phyloP scores from a whole-genome alignment of 2,888 invertebrate genomes.

The Bellardia pandia region DNA sequence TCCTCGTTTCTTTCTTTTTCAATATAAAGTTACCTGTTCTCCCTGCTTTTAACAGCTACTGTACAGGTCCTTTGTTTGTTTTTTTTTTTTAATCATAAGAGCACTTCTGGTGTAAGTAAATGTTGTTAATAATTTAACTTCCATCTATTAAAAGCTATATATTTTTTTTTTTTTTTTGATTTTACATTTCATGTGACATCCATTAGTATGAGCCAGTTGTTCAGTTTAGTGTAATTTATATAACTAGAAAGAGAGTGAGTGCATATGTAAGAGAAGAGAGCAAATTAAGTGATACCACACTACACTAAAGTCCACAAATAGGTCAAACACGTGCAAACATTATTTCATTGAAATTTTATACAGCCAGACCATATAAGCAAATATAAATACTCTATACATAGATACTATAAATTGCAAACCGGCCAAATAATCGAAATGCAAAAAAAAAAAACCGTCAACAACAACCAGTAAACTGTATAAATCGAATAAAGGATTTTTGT shows the following conservation, averaged over 20 bases:
- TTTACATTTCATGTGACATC: conserved; percentile 18
- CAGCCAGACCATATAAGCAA: conserved; percentile 16
- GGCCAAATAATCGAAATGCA: not conserved
- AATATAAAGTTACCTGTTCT: not conserved
- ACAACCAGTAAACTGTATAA: not conserved
- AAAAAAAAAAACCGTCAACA: not conserved
- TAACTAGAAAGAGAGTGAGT: not conserved
- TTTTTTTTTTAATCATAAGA: not conserved
- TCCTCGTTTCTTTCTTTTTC: not conserved
- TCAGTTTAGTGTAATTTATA: conserved; percentile 16
- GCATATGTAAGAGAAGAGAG: conserved; percentile 9
- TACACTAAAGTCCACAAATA: conserved; percentile 60
- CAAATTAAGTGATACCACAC: not conserved
- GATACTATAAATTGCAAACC: not conserved
- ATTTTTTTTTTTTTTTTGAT: not conserved
- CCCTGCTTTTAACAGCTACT: not conserved
- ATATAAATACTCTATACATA: not conserved
- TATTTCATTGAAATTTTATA: conserved; percentile 33
- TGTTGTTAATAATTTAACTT: conserved; percentile 50
- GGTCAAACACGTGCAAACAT: conserved; percentile 72
- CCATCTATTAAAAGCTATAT: conserved; percentile 1
- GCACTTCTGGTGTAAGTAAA: conserved; percentile 6
- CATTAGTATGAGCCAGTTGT: not conserved
- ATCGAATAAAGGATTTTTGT: conserved; percentile 28
- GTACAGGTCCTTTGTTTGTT: not conserved